phyloP scores from a whole-genome alignment of 2,113 vertebrate species.

The Arizona elegans region DNA sequence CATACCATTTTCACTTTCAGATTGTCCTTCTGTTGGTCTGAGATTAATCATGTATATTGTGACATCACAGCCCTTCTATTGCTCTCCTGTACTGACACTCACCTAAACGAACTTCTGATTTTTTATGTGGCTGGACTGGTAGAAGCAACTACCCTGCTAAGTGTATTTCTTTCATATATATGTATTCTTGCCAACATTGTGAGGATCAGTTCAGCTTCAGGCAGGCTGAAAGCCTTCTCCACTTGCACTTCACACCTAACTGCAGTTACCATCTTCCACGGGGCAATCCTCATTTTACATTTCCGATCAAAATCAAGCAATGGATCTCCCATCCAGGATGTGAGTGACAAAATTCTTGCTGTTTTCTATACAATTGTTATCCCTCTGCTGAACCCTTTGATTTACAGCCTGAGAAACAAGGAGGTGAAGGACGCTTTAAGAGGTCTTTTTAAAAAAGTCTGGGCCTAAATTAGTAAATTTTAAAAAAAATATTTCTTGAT shows the following conservation, averaged over 20 bases:
- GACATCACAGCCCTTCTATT: slow-evolving; percentile 36
- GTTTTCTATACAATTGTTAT: slow-evolving; percentile 10
- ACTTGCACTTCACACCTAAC: slow-evolving; percentile 26
- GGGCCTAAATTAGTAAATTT: not conserved
- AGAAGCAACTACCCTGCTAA: slow-evolving; percentile 33
- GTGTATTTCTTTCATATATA: slow-evolving; percentile 30
- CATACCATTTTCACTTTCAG: slow-evolving; percentile 35
- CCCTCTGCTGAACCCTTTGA: slow-evolving; percentile 12
- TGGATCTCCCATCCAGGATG: not conserved
- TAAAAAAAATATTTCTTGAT: not conserved
- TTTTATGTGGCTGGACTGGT: slow-evolving; percentile 41
- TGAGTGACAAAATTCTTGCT: slow-evolving; percentile 33
- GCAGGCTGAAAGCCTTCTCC: slow-evolving; percentile 37
- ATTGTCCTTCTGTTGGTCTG: slow-evolving; percentile 20
- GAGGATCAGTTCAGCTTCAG: slow-evolving; percentile 16
- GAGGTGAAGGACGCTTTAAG: not conserved
- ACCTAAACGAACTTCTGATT: slow-evolving; percentile 38
- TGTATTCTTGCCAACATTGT: slow-evolving; percentile 22
- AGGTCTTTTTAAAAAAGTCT: not conserved
- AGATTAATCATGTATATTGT: slow-evolving; percentile 42
- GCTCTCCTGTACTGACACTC: slow-evolving; percentile 30
- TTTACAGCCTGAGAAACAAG: slow-evolving; percentile 23
- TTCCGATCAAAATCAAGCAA: slow-evolving; percentile 23
- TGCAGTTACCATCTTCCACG: slow-evolving; percentile 35
- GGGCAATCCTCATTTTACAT: slow-evolving; percentile 42